phyloP scores from a whole-genome alignment of 1,140 invertebrate species.

The Ceratitis capitata region DNA sequence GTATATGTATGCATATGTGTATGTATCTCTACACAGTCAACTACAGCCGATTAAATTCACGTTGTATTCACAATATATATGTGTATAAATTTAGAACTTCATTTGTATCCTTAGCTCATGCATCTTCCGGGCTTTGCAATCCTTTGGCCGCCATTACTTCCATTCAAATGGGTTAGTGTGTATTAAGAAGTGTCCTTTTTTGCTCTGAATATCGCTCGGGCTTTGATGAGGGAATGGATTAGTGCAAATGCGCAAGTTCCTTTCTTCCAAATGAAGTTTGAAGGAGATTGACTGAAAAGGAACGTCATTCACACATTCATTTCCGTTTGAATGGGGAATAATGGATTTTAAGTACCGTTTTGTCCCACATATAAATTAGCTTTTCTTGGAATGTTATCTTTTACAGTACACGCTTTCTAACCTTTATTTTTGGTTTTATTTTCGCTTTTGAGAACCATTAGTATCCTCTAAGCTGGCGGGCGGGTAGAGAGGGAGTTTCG shows the following conservation, averaged over 20 bases:
- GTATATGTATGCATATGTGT: too few species aligned
- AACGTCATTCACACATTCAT: neutral
- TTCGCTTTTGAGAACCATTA: neutral
- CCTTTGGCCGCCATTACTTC: neutral
- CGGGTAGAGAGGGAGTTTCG: neutral
- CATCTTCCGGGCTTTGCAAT: too few species aligned
- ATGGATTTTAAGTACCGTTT: neutral
- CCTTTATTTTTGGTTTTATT: neutral
- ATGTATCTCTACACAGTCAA: neutral
- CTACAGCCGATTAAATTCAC: neutral
- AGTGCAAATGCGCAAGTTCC: neutral
- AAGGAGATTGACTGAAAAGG: neutral
- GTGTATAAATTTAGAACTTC: neutral
- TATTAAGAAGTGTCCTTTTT: neutral
- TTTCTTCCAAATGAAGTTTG: neutral
- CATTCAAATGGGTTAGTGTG: neutral
- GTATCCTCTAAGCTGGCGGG: neutral
- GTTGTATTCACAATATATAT: too few species aligned
- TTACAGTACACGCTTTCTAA: neutral
- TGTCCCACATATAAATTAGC: neutral
- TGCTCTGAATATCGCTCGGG: neutral
- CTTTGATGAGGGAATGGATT: constrained; percentile 15
- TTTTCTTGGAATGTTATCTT: neutral
- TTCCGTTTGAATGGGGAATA: neutral
- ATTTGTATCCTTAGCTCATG: neutral